These are phyloP conservation scores for Drosophila watanabei DNA, from an alignment of 1,140 invertebrate genomes.

Conservation along the genomic window DNA sequence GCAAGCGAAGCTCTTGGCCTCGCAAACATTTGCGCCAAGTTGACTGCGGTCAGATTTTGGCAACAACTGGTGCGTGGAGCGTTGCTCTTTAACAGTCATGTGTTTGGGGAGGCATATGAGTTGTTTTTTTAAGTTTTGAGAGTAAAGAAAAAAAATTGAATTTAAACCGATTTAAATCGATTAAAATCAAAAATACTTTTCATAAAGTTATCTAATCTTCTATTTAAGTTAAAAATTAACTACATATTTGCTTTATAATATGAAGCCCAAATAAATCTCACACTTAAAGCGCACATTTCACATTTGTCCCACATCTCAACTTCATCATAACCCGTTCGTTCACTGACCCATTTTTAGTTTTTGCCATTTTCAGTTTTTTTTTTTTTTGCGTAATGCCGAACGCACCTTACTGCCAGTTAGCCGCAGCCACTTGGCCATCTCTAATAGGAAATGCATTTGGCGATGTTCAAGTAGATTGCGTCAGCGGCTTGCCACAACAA, in stretches of 20 bases:
- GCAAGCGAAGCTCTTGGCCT: conserved; percentile 17
- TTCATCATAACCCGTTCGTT: conserved; percentile 18
- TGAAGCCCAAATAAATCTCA: background rate
- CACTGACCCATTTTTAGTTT: conserved; percentile 42
- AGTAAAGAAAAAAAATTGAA: no score
- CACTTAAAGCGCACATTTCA: background rate
- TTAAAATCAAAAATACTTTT: no score
- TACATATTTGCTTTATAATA: background rate
- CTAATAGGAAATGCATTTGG: conserved; percentile 72
- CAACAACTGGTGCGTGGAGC: conserved; percentile 1
- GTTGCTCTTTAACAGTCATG: conserved; percentile 21
- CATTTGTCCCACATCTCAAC: conserved; percentile 2
- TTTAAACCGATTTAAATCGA: no score
- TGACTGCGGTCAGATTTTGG: conserved; percentile 58
- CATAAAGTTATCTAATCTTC: background rate
- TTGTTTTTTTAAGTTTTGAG: background rate
- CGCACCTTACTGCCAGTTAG: conserved; percentile 35
- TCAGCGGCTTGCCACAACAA: conserved; percentile 68
- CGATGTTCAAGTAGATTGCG: conserved; percentile 74
- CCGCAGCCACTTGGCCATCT: conserved; percentile 37
- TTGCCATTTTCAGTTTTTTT: conserved; percentile 24
- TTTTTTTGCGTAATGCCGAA: conserved; percentile 34
- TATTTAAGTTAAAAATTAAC: background rate
- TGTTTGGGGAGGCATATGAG: background rate
- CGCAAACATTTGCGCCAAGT: conserved; percentile 70